Evolutionary conservation across 2,797 vertebrate species (phyloP), one percentile per base, ranked within the genome.

Genomic region (Hypotaenidia okinawae): DNA sequence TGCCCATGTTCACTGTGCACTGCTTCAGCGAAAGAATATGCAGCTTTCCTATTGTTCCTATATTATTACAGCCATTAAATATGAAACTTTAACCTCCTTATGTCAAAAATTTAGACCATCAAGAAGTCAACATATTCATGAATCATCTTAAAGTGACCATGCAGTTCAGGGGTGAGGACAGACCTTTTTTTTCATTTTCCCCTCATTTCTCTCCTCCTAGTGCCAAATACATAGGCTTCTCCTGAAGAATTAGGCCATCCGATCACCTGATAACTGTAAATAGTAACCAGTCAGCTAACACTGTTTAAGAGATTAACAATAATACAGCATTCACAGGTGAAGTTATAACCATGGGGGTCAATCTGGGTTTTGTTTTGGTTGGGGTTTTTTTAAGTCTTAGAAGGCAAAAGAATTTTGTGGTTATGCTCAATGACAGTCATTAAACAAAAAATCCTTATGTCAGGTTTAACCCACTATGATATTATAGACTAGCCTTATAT

Each of bases 181-280:
- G 30, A 49, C 11, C 1, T 43, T 43, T 75, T 77, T 77, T 30
- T 6, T n/a, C 2, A 10, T 68, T 88, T 47, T n/a, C 37, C 59
- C 62, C 45, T 82, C 13, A 43, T 30, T 76, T 76, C 49, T 82
- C 37, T 3, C 14, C 51, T 47, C 49, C 27, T 13, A 62, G 7
- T 47, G 21, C 17, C 39, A 77, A 45, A 28, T 5, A 63, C 8
- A 41, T 22, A 59, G 28, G 27, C 45, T 69, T 5, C 25, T 90
- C 63, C n/a, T 28, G 52, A 6, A 47, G 58, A 75, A 89, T 55
- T 8, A 86, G 85, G 79, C 51, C 82, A 86, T 13, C 70, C 86
- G 59, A 52, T 83, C 84, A 89, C 35, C 90, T 70, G 72, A 95
- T 45, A 64, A 32, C 61, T 72, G 37, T 13, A 82, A 92, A 77